Evolutionary conservation across 1,140 invertebrate species (phyloP).

Genomic region (Nomia melanderi): DNA sequence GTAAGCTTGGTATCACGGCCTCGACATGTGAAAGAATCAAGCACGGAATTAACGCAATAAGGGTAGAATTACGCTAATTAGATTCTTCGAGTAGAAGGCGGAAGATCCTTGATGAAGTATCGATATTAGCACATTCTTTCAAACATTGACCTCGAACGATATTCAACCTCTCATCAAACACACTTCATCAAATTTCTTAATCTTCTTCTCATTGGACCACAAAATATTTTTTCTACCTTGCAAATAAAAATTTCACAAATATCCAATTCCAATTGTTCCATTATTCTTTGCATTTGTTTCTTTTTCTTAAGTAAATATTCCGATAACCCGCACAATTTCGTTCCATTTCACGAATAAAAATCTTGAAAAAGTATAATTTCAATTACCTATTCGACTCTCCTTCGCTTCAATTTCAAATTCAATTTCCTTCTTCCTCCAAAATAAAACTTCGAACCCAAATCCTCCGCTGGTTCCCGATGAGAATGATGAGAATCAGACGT

Average conservation of each 20-base stretch:
- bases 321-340: too few species aligned
- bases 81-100: background rate
- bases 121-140: background rate
- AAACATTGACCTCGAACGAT: too few species aligned
- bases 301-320: background rate
- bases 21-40: background rate
- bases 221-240: background rate
- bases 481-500: too few species aligned
- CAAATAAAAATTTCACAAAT: background rate
- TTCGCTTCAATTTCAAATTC: too few species aligned
- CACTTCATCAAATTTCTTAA: background rate
- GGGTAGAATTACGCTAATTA: conserved; percentile 26
- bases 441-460: too few species aligned
- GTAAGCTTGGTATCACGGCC: background rate
- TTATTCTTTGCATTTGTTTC: too few species aligned
- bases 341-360: too few species aligned
- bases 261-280: too few species aligned
- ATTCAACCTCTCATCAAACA: background rate
- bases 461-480: background rate
- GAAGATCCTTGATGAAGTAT: conserved; percentile 25
- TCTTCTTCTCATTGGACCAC: too few species aligned
- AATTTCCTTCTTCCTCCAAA: too few species aligned
- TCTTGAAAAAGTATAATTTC: too few species aligned
- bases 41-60: conserved; percentile 16
- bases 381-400: too few species aligned